Evolutionary conservation across 2,113 vertebrate species (phyloP).

Genomic region (Aegithalos caudatus): DNA sequence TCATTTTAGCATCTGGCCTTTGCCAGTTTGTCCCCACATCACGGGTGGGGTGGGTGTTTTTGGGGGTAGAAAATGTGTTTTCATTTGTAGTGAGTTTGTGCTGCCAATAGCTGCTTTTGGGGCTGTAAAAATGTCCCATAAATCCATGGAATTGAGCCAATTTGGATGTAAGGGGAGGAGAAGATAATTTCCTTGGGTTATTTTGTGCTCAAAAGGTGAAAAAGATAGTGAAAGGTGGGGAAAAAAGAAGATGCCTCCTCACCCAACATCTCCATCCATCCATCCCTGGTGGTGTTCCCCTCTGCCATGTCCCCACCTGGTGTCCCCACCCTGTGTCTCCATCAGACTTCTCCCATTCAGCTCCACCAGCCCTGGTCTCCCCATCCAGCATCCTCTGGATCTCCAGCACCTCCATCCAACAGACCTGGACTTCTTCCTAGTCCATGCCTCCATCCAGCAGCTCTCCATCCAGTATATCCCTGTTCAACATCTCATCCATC

Average conservation of each 20-base stretch:
- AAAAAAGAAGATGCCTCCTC: not conserved
- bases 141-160: rapidly evolving
- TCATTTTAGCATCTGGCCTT: not conserved
- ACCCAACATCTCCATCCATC: not conserved
- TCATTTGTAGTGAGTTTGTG: not conserved
- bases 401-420: not conserved
- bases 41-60: not conserved
- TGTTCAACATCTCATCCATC: not conserved
- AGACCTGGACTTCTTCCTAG: not conserved
- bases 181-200: not conserved
- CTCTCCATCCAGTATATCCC: not conserved
- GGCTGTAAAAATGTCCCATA: not conserved
- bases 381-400: not conserved
- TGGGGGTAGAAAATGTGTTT: not conserved
- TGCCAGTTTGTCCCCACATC: not conserved
- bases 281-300: not conserved
- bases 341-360: too few relatives aligned
- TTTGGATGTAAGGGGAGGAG: not conserved
- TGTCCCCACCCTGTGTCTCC: not conserved
- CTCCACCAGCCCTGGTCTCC: not conserved
- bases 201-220: not conserved
- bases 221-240: not conserved
- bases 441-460: rapidly evolving
- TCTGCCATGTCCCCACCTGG: not conserved
- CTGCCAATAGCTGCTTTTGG: not conserved